Evolutionary conservation across 2,888 invertebrate species (phyloP), one percentile per base, ranked within the genome.

Genomic region (Osmoderma eremita): DNA sequence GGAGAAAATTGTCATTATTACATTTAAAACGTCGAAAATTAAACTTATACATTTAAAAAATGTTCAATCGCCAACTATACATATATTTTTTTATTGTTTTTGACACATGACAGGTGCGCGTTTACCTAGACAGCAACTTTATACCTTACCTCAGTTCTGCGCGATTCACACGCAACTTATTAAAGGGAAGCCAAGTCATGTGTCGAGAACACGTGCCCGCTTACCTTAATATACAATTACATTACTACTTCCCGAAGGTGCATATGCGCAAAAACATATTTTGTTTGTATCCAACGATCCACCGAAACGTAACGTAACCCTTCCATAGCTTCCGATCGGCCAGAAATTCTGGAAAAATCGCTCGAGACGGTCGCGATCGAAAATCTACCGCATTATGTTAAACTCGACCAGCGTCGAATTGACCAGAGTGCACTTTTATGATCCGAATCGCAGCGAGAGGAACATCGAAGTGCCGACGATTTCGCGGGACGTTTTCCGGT

Each of bases 391-490:
- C 42, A 12, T 42, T 17, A 17, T 51, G 6, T n/a, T 24, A 24
- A 51, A n/a, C 24, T n/a, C 15, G 24, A 18, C 24, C n/a, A 2
- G 6, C 30, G 80, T 81, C 0, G 78, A 81, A 71, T 73, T 81
- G 39, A 81, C 81, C 4, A 81, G 80, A 74, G 76, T 81, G 49
- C 78, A 79, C 67, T 81, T 79, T 66, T 81, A 79, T 68, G 77
- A 78, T 63, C 69, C 72, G 13, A 69, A 70, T 15, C 72, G 71
- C n/a, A 69, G 68, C 50, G 67, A 72, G 24, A 74, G 76, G 63
- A 74, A 75, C 64, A 65, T 73, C 13, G 71, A 71, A 18, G 73
- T 79, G 15, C 73, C 75, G 6, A 77, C 79, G 12, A 77, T 80
- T 61, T 77, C 78, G n/a, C 70, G 78, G 42, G 78, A 78, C 68